phyloP scores from a whole-genome alignment of 2,113 vertebrate genomes.

The Dipodomys ordii region DNA sequence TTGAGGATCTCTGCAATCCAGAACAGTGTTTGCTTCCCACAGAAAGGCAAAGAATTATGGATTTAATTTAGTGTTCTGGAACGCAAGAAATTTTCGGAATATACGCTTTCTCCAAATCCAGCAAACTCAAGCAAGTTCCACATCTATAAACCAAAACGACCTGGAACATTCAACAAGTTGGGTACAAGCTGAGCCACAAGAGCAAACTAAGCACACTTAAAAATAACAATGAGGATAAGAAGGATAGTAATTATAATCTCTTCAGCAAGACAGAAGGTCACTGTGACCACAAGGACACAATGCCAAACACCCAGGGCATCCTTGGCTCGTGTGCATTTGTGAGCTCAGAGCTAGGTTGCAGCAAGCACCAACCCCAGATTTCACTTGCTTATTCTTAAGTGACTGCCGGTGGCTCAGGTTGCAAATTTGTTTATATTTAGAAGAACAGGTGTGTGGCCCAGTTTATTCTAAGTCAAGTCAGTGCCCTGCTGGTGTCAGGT shows the following conservation, averaged over 20 bases:
- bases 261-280: conserved; percentile 83
- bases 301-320: conserved; percentile 81
- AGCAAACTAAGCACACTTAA: conserved; percentile 80
- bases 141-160: conserved; percentile 68
- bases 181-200: conserved; percentile 19
- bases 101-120: neutral
- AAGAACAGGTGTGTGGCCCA: conserved; percentile 86
- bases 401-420: conserved; percentile 76
- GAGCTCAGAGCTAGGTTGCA: conserved; percentile 34
- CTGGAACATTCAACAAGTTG: conserved; percentile 67
- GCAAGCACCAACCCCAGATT: conserved; percentile 45
- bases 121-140: neutral
- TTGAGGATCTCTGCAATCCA: neutral
- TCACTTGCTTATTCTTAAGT: conserved; percentile 66
- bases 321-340: conserved; percentile 73
- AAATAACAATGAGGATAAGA: conserved; percentile 77
- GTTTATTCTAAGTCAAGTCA: conserved; percentile 80
- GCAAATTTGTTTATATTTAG: conserved; percentile 86
- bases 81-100: neutral
- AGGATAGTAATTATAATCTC: conserved; percentile 77
- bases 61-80: neutral
- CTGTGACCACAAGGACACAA: conserved; percentile 72
- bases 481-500: conserved; percentile 77
- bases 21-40: neutral
- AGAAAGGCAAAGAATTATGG: neutral